These are phyloP conservation scores for Dufourea novaeangliae DNA, from an alignment of 1,140 invertebrate genomes.

Conservation along the genomic window DNA sequence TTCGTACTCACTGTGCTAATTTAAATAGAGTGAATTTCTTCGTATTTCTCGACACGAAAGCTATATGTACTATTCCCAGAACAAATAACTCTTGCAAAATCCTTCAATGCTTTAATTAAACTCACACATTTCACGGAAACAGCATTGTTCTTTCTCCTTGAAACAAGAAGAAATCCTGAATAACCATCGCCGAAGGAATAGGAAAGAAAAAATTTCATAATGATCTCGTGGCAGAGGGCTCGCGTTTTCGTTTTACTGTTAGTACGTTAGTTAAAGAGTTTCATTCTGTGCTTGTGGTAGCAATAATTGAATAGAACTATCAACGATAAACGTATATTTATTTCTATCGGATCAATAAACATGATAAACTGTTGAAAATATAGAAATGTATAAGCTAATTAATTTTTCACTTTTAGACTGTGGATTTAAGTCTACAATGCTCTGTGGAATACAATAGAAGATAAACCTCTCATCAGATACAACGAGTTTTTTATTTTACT, in stretches of 20 bases:
- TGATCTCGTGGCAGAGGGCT: background rate
- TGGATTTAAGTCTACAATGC: no score
- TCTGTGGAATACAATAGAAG: no score
- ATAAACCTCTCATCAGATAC: no score
- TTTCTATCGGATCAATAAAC: no score
- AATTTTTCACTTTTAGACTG: no score
- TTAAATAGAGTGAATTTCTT: background rate
- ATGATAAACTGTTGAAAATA: no score
- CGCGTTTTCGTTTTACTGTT: background rate
- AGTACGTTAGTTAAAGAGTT: constrained; percentile 25
- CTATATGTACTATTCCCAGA: background rate
- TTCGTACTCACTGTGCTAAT: no score
- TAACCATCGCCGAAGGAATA: background rate
- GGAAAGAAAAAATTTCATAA: constrained; percentile 1
- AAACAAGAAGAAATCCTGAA: background rate
- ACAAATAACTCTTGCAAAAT: constrained; percentile 15
- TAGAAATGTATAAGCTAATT: no score
- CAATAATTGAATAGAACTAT: no score
- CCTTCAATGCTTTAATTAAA: constrained; percentile 35
- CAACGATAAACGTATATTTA: no score
- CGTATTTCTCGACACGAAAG: background rate
- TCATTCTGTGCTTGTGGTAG: no score
- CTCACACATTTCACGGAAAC: constrained; percentile 3
- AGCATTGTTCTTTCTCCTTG: background rate
- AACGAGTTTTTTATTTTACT: no score